A percentile compares a stretch with the other conserved stretches of the same genome.
These are phyloP conservation scores for Nycticorax nycticorax DNA, from an alignment of 2,113 vertebrate genomes.

Conservation along the genomic window DNA sequence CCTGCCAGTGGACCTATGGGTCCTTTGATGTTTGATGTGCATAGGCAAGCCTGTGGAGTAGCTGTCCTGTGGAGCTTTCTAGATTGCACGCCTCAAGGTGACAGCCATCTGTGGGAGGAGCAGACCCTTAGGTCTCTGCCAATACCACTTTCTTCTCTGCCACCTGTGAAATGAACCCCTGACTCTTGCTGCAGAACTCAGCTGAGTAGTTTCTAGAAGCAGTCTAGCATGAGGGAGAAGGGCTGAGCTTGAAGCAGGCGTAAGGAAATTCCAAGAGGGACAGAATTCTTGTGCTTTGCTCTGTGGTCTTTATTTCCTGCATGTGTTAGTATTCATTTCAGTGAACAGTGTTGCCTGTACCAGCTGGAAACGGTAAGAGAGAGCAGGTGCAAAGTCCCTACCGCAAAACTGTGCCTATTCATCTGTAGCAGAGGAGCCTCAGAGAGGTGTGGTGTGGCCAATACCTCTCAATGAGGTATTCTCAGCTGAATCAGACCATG, in stretches of 20 bases:
- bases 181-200: accelerated
- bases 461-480: background rate
- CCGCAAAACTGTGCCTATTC: background rate
- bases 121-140: background rate
- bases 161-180: background rate
- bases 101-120: background rate
- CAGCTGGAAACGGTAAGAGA: background rate
- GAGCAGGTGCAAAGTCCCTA: background rate
- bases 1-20: accelerated
- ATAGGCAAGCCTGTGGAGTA: background rate
- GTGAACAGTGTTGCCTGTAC: background rate
- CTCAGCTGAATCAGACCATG: background rate
- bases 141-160: background rate
- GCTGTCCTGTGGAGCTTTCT: background rate
- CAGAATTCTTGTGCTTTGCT: background rate
- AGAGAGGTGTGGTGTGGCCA: background rate
- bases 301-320: background rate
- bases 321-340: background rate
- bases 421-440: background rate
- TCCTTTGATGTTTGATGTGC: background rate
- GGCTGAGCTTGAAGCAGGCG: background rate
- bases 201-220: background rate
- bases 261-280: background rate
- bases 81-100: background rate
- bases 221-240: background rate